Conservation (phyloP, 1,140 invertebrate species). For the Drosophila teissieri region DNA sequence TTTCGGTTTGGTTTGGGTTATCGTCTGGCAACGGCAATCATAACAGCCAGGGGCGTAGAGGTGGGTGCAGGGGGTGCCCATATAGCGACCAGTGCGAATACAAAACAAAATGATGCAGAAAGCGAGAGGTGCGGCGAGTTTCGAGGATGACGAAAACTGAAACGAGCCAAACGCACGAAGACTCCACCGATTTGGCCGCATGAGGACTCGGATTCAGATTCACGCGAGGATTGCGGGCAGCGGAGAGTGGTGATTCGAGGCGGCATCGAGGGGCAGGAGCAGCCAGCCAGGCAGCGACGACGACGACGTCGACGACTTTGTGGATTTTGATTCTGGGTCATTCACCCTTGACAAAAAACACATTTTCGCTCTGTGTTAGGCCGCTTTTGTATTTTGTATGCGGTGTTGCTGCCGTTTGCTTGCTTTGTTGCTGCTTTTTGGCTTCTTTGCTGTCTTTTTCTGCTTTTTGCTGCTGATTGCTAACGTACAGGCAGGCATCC, state of each 20-base stretch:
- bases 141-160: slow-evolving; percentile 61
- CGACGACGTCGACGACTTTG: slow-evolving; percentile 67
- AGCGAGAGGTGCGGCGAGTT: slow-evolving; percentile 42
- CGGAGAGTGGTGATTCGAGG: slow-evolving; percentile 7
- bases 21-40: slow-evolving; percentile 82
- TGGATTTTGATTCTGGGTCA: slow-evolving; percentile 83
- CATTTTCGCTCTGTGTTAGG: slow-evolving; percentile 78
- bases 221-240: slow-evolving; percentile 10
- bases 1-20: slow-evolving; percentile 68
- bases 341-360: slow-evolving; percentile 82
- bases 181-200: slow-evolving; percentile 29
- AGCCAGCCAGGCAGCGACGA: slow-evolving; percentile 33
- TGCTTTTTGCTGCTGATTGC: slow-evolving; percentile 37
- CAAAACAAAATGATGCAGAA: slow-evolving; percentile 62
- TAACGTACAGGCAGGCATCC: slow-evolving; percentile 74
- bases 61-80: slow-evolving; percentile 9
- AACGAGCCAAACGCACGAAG: slow-evolving; percentile 64
- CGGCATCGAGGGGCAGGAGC: slow-evolving; percentile 30
- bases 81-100: slow-evolving; percentile 36
- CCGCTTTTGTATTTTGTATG: slow-evolving; percentile 74
- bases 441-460: slow-evolving; percentile 1
- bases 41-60: slow-evolving; percentile 56
- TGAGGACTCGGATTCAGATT: slow-evolving; percentile 4
- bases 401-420: slow-evolving; percentile 44
- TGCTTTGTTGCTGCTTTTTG: slow-evolving; percentile 35